Evolutionary conservation across 2,113 vertebrate species (phyloP), one percentile per base, ranked within the genome.

Genomic region (Misgurnus anguillicaudatus): DNA sequence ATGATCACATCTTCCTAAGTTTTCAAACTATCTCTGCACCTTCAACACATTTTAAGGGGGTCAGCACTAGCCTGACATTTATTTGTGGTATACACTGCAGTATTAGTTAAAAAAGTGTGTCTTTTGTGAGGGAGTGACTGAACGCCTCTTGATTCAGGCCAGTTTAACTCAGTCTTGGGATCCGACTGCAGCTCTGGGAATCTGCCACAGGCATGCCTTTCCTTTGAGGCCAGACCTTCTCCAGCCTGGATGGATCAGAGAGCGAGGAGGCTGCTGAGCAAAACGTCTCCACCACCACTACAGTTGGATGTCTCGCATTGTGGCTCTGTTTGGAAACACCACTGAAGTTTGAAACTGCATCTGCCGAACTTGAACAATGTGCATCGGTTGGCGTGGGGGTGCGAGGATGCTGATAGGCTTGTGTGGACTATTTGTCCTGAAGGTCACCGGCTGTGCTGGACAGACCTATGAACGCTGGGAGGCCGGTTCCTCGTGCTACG

Each of bases 401-500:
- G 48, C 36, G 8, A 39, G 47, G 68, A 24, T 70, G 31, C 31
- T 70, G 9, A 55, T 11, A n/a, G 16, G 39, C 19, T 74, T 92
- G 77, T 84, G 87, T 38, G 71, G 86, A 17, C 81, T 90, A 83
- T 67, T 89, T 77, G 70, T 68, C 14, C 74, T 90, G 45, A 81
- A 91, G 81, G 85, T 83, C 74, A 69, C 74, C 10, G 63, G 82
- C 51, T 48, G 76, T 6, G 69, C 86, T 0, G 90, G 84, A 79
- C 89, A 92, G 75, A 87, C 89, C 63, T 89, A 92, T 70, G 91
- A 93, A 0, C 91, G 90, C 10, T 85, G 84, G 78, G 88, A 87
- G 47, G 85, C 88, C 0, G 94, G 94, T 80, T 93, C 94, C 17
- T 96, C 97, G 80, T 98, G 97, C 92, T 98, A 97, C 0, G 97